phyloP scores from a whole-genome alignment of 2,888 invertebrate species.

The Laothoe populi region DNA sequence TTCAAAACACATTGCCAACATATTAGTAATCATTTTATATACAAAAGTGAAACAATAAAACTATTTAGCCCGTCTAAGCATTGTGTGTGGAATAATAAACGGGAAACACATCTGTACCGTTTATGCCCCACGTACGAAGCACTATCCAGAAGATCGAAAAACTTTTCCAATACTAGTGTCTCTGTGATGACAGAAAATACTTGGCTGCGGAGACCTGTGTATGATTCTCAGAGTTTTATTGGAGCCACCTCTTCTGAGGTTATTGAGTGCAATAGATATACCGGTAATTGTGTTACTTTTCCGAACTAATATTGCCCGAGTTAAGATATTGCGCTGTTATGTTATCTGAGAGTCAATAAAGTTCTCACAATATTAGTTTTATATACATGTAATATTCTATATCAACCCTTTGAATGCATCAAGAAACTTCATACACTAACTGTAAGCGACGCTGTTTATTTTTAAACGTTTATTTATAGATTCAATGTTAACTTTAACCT shows the following conservation, averaged over 20 bases:
- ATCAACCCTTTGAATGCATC: too few species aligned
- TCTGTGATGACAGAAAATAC: constrained; percentile 76
- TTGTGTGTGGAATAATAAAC: constrained; percentile 72
- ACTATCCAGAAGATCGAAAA: constrained; percentile 79
- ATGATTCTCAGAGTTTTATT: constrained; percentile 26
- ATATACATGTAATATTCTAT: too few species aligned
- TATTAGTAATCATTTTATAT: not conserved
- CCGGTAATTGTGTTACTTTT: constrained; percentile 13
- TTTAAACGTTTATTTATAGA: too few species aligned
- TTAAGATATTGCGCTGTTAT: not conserved
- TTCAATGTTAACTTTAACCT: too few species aligned
- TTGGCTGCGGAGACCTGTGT: constrained; percentile 41
- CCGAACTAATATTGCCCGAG: not conserved
- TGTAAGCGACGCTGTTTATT: too few species aligned
- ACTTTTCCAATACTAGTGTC: constrained; percentile 78
- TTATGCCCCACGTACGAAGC: constrained; percentile 73
- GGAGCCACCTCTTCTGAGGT: constrained; percentile 12
- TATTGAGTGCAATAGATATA: constrained; percentile 10
- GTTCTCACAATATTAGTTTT: not conserved
- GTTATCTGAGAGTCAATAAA: not conserved
- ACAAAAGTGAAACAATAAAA: constrained; percentile 52
- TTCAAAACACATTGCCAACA: not conserved
- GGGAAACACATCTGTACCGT: constrained; percentile 63
- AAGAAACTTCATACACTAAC: too few species aligned
- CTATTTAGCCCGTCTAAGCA: constrained; percentile 60